These are phyloP conservation scores for Coleophora deauratella DNA, from an alignment of 2,888 invertebrate genomes.

Conservation along the genomic window DNA sequence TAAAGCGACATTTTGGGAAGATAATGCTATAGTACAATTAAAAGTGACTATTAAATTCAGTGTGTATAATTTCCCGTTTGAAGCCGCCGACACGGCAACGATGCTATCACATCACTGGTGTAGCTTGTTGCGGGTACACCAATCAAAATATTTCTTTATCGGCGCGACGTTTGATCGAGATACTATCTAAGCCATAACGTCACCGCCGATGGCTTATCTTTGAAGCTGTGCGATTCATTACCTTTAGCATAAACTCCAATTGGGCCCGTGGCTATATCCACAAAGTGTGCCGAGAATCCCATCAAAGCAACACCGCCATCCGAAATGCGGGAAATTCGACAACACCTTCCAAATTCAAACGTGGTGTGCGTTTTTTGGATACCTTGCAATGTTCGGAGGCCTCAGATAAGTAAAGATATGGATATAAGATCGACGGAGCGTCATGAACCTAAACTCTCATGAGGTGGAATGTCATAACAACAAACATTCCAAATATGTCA, in stretches of 20 bases:
- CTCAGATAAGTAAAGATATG: background rate
- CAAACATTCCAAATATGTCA: conserved; percentile 46
- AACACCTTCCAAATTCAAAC: conserved; percentile 9
- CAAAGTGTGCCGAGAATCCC: conserved; percentile 13
- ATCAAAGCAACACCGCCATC: conserved; percentile 15
- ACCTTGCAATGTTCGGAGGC: conserved; percentile 5
- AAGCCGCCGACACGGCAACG: conserved; percentile 18
- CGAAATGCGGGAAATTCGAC: conserved; percentile 20
- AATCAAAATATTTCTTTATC: conserved; percentile 64
- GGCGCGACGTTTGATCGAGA: conserved; percentile 33
- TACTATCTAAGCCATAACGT: conserved; percentile 50
- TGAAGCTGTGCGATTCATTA: conserved; percentile 28
- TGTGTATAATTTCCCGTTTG: conserved; percentile 18
- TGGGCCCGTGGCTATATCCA: conserved; percentile 1
- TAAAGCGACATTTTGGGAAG: conserved; percentile 1
- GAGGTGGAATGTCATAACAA: conserved; percentile 34
- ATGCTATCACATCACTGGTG: conserved; percentile 42
- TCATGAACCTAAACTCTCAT: conserved; percentile 17
- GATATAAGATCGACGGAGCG: conserved; percentile 17
- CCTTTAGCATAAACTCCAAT: conserved; percentile 23
- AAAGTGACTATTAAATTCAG: conserved; percentile 27
- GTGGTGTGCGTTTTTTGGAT: conserved; percentile 14
- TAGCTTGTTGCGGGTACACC: conserved; percentile 50
- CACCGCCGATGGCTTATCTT: conserved; percentile 45
- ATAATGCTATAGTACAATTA: conserved; percentile 21